These are phyloP conservation scores for Psittacula cyanocephala DNA, from an alignment of 2,113 vertebrate species.

Conservation along the genomic window DNA sequence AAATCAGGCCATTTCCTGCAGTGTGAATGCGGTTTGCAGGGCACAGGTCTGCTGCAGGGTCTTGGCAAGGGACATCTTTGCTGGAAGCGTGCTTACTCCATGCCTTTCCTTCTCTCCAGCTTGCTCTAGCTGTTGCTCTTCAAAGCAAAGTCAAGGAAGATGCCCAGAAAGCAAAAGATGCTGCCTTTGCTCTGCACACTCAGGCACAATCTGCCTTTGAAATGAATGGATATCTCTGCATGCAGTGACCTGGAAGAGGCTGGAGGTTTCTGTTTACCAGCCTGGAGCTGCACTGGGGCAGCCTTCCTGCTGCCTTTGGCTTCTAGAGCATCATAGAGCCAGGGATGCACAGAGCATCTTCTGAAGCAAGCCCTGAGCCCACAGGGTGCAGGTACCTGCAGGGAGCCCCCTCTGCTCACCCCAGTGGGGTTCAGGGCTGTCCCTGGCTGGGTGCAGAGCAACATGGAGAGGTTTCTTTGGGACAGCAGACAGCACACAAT, in stretches of 20 bases:
- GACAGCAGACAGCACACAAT: background rate
- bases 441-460: background rate
- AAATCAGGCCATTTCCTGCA: background rate
- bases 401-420: background rate
- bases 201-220: background rate
- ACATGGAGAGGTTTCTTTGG: background rate
- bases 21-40: background rate
- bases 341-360: background rate
- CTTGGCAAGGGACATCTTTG: rapidly evolving
- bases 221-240: background rate
- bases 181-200: background rate
- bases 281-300: background rate
- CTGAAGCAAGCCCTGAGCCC: background rate
- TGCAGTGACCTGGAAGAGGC: background rate
- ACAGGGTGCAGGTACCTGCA: background rate
- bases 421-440: background rate
- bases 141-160: background rate
- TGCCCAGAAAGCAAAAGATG: background rate
- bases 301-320: background rate
- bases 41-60: background rate
- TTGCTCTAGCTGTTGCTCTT: background rate
- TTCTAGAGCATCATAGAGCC: background rate
- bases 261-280: background rate
- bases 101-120: background rate
- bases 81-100: background rate